A percentile compares a stretch with the other conserved stretches of the same genome.
Evolutionary conservation across 2,113 vertebrate genomes (phyloP).

Genomic region (Sinocyclocheilus maitianheensis): DNA sequence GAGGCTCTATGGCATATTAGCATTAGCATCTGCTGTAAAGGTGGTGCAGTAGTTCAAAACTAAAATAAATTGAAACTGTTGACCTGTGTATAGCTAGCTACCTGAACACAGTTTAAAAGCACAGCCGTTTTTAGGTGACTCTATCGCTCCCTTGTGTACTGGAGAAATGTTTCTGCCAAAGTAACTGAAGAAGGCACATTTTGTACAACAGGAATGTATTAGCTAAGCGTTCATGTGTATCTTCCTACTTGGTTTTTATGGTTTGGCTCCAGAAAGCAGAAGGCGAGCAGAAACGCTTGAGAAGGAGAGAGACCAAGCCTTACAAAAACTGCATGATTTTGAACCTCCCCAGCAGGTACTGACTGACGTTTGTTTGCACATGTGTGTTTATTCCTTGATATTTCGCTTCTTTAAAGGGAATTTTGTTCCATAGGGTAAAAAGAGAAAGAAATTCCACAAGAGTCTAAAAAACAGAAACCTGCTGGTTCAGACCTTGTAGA

Average conservation of each 20-base stretch:
- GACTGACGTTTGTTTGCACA: neutral
- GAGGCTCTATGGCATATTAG: neutral
- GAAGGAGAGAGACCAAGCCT: conserved; percentile 57
- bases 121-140: too few species aligned
- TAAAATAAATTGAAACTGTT: conserved; percentile 2
- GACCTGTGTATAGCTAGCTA: neutral
- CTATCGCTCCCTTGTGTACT: too few species aligned
- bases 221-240: neutral
- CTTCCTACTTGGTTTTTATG: neutral
- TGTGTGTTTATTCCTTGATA: neutral
- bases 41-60: neutral
- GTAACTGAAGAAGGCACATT: neutral
- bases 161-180: too few species aligned
- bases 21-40: neutral
- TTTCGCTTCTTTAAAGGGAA: neutral
- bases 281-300: conserved; percentile 53
- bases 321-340: conserved; percentile 52
- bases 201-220: neutral
- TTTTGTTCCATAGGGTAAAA: conserved; percentile 59
- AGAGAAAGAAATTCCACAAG: conserved; percentile 34
- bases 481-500: conserved; percentile 43
- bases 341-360: conserved; percentile 61
- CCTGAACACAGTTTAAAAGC: neutral
- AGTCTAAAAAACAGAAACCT: conserved; percentile 50
- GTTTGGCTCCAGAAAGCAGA: conserved; percentile 57